Conservation (phyloP, 2,888 invertebrate species). For the Eurois occulta region DNA sequence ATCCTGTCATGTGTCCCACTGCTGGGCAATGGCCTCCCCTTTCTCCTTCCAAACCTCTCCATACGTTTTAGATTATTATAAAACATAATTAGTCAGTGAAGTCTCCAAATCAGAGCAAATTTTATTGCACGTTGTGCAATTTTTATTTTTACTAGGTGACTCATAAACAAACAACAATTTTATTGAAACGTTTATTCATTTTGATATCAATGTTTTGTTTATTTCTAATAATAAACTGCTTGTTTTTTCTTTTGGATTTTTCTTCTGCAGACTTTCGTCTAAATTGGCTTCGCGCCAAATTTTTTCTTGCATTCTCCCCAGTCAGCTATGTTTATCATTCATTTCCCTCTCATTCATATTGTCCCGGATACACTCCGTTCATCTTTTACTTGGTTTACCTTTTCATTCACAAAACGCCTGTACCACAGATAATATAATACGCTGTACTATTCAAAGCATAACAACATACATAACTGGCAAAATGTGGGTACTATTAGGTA, state of each 20-base stretch:
- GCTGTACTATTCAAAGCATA: background rate
- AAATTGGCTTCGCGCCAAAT: conserved; percentile 27
- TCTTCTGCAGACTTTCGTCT: background rate
- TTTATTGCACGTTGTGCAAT: conserved; percentile 4
- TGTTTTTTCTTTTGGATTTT: background rate
- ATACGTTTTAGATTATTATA: background rate
- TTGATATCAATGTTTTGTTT: background rate
- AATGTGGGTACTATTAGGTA: no score
- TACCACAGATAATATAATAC: no score
- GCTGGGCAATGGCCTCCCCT: no score
- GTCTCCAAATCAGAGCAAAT: background rate
- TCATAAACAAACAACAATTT: conserved; percentile 4
- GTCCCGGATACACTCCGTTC: background rate
- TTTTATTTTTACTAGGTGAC: conserved; percentile 7
- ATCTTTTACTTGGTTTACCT: background rate
- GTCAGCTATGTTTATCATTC: background rate
- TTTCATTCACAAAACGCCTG: background rate
- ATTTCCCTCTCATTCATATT: background rate
- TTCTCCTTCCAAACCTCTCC: no score
- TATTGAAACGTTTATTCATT: background rate
- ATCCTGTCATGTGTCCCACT: no score
- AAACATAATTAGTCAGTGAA: background rate
- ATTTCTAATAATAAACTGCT: background rate
- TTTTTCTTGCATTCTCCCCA: background rate
- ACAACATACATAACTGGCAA: no score